A percentile compares a stretch with the other conserved stretches of the same genome.
phyloP scores from a whole-genome alignment of 2,113 vertebrate genomes.

The Anseranas semipalmata region DNA sequence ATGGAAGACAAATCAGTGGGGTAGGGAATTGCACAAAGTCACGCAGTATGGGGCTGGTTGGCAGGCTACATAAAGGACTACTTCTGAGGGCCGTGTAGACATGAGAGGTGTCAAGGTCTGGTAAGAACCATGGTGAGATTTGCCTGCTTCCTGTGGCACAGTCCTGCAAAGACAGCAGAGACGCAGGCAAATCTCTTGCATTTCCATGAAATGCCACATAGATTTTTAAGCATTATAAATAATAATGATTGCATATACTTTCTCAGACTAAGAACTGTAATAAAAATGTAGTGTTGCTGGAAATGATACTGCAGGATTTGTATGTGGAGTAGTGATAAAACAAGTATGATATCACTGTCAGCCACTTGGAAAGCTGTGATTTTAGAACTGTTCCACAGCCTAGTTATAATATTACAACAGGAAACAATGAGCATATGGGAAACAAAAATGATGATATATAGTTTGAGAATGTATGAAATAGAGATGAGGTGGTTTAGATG shows the following conservation, averaged over 20 bases:
- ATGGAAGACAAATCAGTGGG: neutral
- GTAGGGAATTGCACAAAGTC: neutral
- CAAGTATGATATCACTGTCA: neutral
- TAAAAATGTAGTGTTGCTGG: neutral
- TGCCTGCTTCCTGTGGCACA: neutral
- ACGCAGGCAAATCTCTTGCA: neutral
- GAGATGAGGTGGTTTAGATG: neutral
- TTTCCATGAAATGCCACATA: neutral
- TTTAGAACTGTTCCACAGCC: neutral
- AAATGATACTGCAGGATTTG: neutral
- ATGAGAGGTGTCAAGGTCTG: neutral
- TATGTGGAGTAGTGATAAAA: neutral
- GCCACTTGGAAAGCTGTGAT: conserved; percentile 21
- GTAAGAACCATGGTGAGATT: neutral
- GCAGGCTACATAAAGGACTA: neutral
- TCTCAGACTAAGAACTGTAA: neutral
- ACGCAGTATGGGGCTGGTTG: neutral
- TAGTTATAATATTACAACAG: neutral
- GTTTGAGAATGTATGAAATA: neutral
- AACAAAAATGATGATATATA: neutral
- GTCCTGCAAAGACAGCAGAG: neutral
- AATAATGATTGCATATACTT: neutral
- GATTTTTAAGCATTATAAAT: neutral
- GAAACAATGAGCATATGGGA: conserved; percentile 37
- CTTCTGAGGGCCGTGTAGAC: neutral